Base-by-base conservation (phyloP, 2,113 vertebrate species). In the Gobius niger region DNA sequence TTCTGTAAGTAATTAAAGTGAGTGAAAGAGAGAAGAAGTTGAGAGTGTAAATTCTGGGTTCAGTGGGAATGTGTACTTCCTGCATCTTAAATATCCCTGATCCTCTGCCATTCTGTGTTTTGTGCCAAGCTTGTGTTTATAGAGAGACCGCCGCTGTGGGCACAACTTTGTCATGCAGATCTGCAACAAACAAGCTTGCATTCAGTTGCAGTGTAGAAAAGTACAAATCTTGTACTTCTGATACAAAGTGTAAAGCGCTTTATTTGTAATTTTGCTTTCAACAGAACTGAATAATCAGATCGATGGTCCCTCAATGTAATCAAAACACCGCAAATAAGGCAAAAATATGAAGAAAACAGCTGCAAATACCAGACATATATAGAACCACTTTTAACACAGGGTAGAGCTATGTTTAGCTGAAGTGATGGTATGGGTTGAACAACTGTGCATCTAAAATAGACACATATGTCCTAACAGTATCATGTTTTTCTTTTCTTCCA, bases 71-170 rank as follows among this genome's bases (percentile, higher is more conserved):
- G 74, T 5, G 60, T 10, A 61, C 73, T 18, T 62, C 24, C 44
- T 83, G 67, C 82, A 79, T 66, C 60, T 78, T 80, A 82, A 80
- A 66, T 67, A 40, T 5, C 12, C 75, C 77, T 80, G 80, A 44
- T 6, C 14, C 73, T 65, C 66, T 65, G 68, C 52, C 64, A 68
- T 61, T 63, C 62, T 18, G 40, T 24, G 68, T 70, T 68, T 54
- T 5, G 49, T 79, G 77, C 74, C 78, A 82, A 57, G 15, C 46
- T 57, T 63, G 68, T 60, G 73, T 61, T 46, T 62, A 49, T 71
- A 57, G 40, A 76, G 65, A 82, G 77, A 57, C 56, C 44, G 64
- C 62, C 47, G 66, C 40, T 56, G 59, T 67, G 81, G 77, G 70
- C 65, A 54, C 56, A 57, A 11, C 41, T 70, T 60, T 24, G 60